Evolutionary conservation across 2,888 invertebrate genomes (phyloP).

Genomic region (Andrena camellia): DNA sequence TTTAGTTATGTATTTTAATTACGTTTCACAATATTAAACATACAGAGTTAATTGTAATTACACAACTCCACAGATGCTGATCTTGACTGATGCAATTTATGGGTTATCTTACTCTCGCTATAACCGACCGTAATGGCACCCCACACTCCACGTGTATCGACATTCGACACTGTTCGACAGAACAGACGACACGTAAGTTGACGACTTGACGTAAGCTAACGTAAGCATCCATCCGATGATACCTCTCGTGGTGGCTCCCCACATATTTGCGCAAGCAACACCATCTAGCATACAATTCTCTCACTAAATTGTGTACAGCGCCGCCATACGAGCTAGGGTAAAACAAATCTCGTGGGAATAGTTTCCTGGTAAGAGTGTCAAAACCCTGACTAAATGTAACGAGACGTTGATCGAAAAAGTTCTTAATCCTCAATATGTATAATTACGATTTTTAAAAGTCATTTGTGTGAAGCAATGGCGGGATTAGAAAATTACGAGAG

Average conservation of each 20-base stretch:
- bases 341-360: too few relatives aligned
- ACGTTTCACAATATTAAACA: not conserved
- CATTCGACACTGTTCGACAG: not conserved
- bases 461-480: conserved; percentile 50
- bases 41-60: not conserved
- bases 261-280: too few relatives aligned
- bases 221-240: too few relatives aligned
- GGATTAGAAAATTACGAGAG: conserved; percentile 75
- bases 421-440: not conserved
- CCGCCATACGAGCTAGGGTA: too few relatives aligned
- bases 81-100: not conserved
- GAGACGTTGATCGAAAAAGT: not conserved
- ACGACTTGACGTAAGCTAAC: too few relatives aligned
- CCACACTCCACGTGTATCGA: not conserved
- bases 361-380: too few relatives aligned
- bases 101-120: not conserved
- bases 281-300: too few relatives aligned
- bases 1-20: not conserved
- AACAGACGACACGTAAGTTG: too few relatives aligned
- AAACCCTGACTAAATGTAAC: too few relatives aligned
- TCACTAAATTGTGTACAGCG: too few relatives aligned
- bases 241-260: too few relatives aligned
- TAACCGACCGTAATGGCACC: not conserved
- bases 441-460: conserved; percentile 2
- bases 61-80: not conserved